Conservation (phyloP, 2,113 vertebrate genomes). For the Poecilia latipinna region DNA sequence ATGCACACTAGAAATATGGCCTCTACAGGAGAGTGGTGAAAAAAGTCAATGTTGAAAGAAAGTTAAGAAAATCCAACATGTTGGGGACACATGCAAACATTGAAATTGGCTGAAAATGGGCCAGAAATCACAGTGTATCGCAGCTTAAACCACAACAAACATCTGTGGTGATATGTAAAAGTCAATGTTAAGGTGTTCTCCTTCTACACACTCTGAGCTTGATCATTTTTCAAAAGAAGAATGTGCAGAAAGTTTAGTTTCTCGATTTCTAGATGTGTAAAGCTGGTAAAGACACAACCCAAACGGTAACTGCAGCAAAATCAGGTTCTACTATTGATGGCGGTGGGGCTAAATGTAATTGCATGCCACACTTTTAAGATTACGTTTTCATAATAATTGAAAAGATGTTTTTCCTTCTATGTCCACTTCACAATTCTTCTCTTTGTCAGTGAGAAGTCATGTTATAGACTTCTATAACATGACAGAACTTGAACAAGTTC, state of each 20-base stretch:
- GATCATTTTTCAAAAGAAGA: background rate
- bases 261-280: background rate
- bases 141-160: background rate
- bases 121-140: no score
- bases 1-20: no score
- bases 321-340: background rate
- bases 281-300: background rate
- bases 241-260: background rate
- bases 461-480: background rate
- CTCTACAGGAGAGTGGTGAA: no score
- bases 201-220: no score
- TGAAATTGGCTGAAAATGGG: no score
- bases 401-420: background rate
- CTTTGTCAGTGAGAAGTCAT: background rate
- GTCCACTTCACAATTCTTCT: background rate
- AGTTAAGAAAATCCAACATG: no score
- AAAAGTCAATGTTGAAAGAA: no score
- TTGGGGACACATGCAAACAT: no score
- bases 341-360: no score
- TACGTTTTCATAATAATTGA: background rate
- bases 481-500: background rate
- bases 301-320: background rate
- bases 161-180: background rate
- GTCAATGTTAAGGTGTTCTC: no score
- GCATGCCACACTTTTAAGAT: no score